Evolutionary conservation across 2,797 vertebrate genomes (phyloP).

Genomic region (Propithecus deckenii): DNA sequence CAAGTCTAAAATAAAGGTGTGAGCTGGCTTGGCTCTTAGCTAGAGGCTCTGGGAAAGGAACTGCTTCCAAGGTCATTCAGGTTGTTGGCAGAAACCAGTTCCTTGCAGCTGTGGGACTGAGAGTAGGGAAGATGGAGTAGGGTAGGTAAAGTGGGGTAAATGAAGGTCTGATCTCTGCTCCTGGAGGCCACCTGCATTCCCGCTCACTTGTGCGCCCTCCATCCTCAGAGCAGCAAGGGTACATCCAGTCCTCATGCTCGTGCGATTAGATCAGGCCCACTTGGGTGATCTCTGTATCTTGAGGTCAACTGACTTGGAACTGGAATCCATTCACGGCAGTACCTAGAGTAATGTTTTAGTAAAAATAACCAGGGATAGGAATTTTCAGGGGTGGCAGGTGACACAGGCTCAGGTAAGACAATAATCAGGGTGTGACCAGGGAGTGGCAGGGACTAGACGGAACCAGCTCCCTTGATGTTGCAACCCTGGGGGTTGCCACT

Average conservation of each 20-base stretch:
- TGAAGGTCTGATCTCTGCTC: background rate
- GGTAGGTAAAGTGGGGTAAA: background rate
- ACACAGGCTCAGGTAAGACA: background rate
- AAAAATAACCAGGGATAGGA: background rate
- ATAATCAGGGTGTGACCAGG: background rate
- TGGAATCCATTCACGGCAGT: background rate
- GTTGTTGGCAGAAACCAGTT: background rate
- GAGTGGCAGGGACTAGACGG: background rate
- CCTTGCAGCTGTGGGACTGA: background rate
- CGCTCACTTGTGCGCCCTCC: background rate
- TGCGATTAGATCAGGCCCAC: background rate
- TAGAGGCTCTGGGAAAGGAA: background rate
- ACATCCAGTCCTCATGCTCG: too few species aligned
- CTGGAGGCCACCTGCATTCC: background rate
- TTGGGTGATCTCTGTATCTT: background rate
- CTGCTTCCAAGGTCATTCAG: background rate
- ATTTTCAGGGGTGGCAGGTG: background rate
- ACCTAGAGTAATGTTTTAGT: background rate
- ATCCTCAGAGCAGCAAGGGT: background rate
- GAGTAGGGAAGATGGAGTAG: background rate
- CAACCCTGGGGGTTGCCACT: too few species aligned
- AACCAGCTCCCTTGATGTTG: background rate
- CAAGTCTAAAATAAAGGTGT: background rate
- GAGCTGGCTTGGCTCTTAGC: background rate
- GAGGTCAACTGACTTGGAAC: background rate